Evolutionary conservation across 1,140 invertebrate genomes (phyloP), one percentile per base, ranked within the genome.

Genomic region (Aphelenchoides fujianensis): DNA sequence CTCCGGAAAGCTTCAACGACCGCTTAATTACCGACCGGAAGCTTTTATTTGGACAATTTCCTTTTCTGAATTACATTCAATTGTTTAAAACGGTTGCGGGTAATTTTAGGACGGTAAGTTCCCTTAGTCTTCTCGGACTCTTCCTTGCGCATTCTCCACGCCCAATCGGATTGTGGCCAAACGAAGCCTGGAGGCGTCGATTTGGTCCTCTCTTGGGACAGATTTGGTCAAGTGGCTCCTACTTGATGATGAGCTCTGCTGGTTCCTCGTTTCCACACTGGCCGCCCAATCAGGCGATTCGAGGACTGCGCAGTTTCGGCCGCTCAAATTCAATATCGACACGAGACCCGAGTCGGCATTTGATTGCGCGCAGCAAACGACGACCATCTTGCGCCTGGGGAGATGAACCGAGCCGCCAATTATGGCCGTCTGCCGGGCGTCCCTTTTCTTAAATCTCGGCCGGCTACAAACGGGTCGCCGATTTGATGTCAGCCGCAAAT

Each of bases 161-260:
- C 23, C n/a, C n/a, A n/a, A n/a, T 48, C 12, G 41, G 23, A 48
- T 48, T 48, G 41, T 48, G 41, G 12, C 23, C 30, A n/a, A n/a
- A n/a, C 59, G 31, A 31, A 61, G 59, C 59, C 30, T n/a, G n/a
- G n/a, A n/a, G n/a, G n/a, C 31, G 31, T 31, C 16, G 59, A 61
- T 61, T 61, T 28, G 59, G 36, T 61, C 41, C 28, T 69, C 41
- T 12, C 62, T 69, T 19, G 68, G 68, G 62, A 62, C 66, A 53
- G 31, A 68, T 41, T 69, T 37, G 7, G 35, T 69, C 41, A 48
- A 48, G 41, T 48, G 41, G n/a, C n/a, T n/a, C 41, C 41, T 48
- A 48, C 41, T 7, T 67, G 31, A 59, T 67, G 41, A 48, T 48
- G 41, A 48, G 23, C 23, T 23, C 12, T 12, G 23, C 41, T 48